Conservation (phyloP, 2,888 invertebrate genomes). For the Palloptera scutellata region DNA sequence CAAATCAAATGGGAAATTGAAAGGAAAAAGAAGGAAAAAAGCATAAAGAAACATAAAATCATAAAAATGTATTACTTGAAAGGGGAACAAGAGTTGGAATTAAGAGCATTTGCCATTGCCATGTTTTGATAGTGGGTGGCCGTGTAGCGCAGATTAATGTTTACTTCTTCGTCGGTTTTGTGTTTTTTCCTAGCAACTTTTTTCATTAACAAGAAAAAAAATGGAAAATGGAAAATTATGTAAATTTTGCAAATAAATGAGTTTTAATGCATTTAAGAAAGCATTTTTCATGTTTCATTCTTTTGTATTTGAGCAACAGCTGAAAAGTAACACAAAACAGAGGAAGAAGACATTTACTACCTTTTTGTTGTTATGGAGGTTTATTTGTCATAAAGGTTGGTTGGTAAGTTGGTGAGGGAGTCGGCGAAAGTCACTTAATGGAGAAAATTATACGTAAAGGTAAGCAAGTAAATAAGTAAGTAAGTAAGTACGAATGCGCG, state of each 20-base stretch:
- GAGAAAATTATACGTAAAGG: too few species aligned
- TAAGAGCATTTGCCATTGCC: slow-evolving; percentile 20
- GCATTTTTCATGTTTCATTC: slow-evolving; percentile 40
- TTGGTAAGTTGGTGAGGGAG: too few species aligned
- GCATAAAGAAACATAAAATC: slow-evolving; percentile 29
- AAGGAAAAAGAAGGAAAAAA: slow-evolving; percentile 4
- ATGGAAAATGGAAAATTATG: slow-evolving; percentile 45
- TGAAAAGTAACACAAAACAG: not conserved
- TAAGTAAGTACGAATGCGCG: too few species aligned
- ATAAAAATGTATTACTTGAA: slow-evolving; percentile 36
- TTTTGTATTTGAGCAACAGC: slow-evolving; percentile 8
- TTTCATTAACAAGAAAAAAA: slow-evolving; percentile 5
- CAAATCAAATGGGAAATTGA: slow-evolving; percentile 4
- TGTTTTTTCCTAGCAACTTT: slow-evolving; percentile 6
- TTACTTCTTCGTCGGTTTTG: not conserved
- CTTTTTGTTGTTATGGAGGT: not conserved
- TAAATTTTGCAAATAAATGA: slow-evolving; percentile 44
- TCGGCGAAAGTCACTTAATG: too few species aligned
- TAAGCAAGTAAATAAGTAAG: too few species aligned
- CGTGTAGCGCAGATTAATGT: slow-evolving; percentile 22
- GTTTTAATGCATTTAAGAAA: slow-evolving; percentile 44
- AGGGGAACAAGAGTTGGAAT: slow-evolving; percentile 8
- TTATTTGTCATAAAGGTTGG: too few species aligned
- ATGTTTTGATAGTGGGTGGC: slow-evolving; percentile 40
- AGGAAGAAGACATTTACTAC: slow-evolving; percentile 9